Evolutionary conservation across 2,113 vertebrate genomes (phyloP).

Genomic region (Protobothrops mucrosquamatus): DNA sequence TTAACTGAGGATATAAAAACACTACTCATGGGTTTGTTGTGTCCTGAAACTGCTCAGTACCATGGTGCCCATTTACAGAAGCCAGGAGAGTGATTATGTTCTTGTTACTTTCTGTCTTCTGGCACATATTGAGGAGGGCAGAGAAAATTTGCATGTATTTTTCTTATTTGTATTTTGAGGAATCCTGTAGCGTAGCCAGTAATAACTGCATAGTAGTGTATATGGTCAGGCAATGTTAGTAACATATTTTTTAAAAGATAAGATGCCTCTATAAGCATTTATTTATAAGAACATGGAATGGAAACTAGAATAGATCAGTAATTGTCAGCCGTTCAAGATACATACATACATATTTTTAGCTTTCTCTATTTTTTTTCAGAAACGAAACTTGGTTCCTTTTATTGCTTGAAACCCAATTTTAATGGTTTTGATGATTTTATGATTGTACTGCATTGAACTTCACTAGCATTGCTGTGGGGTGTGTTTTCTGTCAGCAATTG

Average conservation of each 20-base stretch:
- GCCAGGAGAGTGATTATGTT: conserved; percentile 70
- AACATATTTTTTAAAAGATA: conserved; percentile 61
- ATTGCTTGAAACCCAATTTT: conserved; percentile 67
- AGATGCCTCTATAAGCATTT: conserved; percentile 53
- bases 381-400: conserved; percentile 54
- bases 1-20: conserved; percentile 66
- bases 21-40: conserved; percentile 66
- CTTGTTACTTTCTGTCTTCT: conserved; percentile 64
- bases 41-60: conserved; percentile 54
- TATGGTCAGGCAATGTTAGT: conserved; percentile 64
- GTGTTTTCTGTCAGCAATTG: conserved; percentile 68
- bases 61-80: conserved; percentile 58
- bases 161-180: conserved; percentile 73
- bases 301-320: conserved; percentile 51
- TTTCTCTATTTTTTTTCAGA: conserved; percentile 37
- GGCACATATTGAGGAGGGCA: conserved; percentile 30
- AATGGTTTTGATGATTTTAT: conserved; percentile 75
- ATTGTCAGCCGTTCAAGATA: conserved; percentile 63
- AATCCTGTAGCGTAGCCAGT: conserved; percentile 65
- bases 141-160: conserved; percentile 52
- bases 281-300: conserved; percentile 48
- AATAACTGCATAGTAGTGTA: conserved; percentile 56
- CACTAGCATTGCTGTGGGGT: conserved; percentile 61
- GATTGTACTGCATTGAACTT: conserved; percentile 62
- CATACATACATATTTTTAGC: conserved; percentile 42